Conservation (phyloP, 2,888 invertebrate genomes). For the Pseudolycoriella hygida region DNA sequence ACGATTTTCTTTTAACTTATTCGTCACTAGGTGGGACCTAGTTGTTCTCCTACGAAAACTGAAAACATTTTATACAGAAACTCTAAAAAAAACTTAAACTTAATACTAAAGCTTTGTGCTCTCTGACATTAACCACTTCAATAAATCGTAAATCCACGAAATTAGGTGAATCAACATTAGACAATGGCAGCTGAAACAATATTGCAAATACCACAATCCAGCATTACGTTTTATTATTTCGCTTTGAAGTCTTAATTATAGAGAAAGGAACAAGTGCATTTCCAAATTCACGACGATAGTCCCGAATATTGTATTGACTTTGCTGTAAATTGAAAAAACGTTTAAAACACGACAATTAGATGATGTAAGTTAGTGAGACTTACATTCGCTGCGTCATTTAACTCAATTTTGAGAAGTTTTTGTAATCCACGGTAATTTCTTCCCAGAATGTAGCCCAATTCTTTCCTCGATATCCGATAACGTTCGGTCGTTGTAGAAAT, state of each 20-base stretch:
- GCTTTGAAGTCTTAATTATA: neutral
- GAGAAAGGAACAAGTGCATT: conserved; percentile 16
- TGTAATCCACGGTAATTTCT: conserved; percentile 26
- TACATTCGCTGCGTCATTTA: conserved; percentile 26
- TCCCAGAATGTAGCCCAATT: conserved; percentile 24
- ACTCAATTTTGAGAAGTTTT: conserved; percentile 21
- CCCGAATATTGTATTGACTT: conserved; percentile 22
- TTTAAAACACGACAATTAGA: conserved; percentile 1
- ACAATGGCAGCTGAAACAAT: no score
- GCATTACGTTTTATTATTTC: neutral
- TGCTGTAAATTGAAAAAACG: no score
- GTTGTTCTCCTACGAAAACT: no score
- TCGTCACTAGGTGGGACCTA: no score
- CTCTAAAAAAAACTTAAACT: no score
- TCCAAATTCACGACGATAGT: conserved; percentile 21
- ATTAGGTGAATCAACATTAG: no score
- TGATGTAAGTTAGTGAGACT: conserved; percentile 7
- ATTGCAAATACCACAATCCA: no score
- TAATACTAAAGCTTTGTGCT: no score
- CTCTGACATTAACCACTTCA: no score
- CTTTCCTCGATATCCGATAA: conserved; percentile 24
- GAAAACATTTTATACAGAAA: no score
- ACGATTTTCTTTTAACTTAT: no score
- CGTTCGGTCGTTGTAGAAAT: conserved; percentile 20
- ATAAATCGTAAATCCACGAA: no score